Evolutionary conservation across 2,888 invertebrate genomes (phyloP).

Genomic region (Pemphredon lugubris): DNA sequence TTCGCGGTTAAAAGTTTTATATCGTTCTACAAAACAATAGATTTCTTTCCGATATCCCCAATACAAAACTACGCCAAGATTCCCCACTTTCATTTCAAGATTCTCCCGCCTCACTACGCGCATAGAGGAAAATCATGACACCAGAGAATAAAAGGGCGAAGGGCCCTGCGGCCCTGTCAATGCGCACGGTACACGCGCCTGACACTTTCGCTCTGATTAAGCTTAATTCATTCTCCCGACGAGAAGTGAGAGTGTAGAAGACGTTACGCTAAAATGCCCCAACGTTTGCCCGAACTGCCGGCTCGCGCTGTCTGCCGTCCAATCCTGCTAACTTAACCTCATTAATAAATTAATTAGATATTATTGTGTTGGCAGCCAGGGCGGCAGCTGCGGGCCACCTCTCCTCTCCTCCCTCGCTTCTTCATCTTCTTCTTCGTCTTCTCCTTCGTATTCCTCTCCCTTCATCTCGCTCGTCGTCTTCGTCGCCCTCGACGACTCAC

Average conservation of each 20-base stretch:
- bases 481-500: conserved; percentile 33
- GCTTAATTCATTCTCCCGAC: conserved; percentile 74
- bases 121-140: not conserved
- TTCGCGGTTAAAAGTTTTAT: no score
- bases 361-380: conserved; percentile 80
- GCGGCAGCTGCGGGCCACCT: conserved; percentile 77
- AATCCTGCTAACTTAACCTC: conserved; percentile 80
- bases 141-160: conserved; percentile 15
- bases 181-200: conserved; percentile 68
- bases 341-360: conserved; percentile 81
- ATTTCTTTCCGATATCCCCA: no score
- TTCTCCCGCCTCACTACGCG: no score
- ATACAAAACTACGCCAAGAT: no score
- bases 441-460: conserved; percentile 12
- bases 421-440: no score
- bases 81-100: no score
- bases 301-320: conserved; percentile 78
- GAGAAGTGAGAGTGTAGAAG: conserved; percentile 62
- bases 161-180: conserved; percentile 67
- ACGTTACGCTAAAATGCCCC: conserved; percentile 62
- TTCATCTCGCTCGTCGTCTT: conserved; percentile 18
- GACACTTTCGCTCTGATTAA: conserved; percentile 76
- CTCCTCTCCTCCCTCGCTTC: conserved; percentile 39
- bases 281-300: conserved; percentile 47
- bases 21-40: no score